These are phyloP conservation scores for Agrypnus murinus DNA, from an alignment of 2,888 invertebrate genomes.

Conservation along the genomic window DNA sequence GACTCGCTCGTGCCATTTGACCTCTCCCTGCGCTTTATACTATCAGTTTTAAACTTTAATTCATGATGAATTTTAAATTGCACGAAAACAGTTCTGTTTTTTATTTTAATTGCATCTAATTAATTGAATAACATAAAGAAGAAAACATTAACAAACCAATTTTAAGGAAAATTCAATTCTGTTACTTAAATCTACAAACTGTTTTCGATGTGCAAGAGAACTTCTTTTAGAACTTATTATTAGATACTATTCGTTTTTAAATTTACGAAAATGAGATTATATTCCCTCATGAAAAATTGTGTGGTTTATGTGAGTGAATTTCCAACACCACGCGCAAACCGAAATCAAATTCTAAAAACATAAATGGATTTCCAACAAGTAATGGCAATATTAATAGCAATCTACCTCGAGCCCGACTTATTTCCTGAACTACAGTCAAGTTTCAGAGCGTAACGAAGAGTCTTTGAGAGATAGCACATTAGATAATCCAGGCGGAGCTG, in stretches of 20 bases:
- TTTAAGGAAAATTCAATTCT: too few relatives aligned
- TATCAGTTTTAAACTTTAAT: conserved; percentile 42
- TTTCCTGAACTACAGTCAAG: conserved; percentile 65
- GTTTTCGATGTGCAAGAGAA: too few relatives aligned
- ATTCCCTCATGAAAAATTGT: neutral
- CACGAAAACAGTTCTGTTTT: neutral
- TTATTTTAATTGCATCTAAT: too few relatives aligned
- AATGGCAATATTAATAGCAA: conserved; percentile 69
- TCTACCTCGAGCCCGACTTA: conserved; percentile 69
- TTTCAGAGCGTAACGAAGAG: conserved; percentile 59
- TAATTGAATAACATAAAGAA: too few relatives aligned
- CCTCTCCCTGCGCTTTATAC: conserved; percentile 48
- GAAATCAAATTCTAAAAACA: conserved; percentile 57
- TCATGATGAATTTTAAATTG: conserved; percentile 34
- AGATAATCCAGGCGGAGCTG: conserved; percentile 65
- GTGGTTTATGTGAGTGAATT: conserved; percentile 10
- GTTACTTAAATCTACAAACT: too few relatives aligned
- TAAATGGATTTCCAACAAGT: conserved; percentile 65
- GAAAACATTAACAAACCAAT: too few relatives aligned
- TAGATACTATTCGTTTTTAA: too few relatives aligned
- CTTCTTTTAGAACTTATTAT: too few relatives aligned
- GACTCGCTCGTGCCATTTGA: conserved; percentile 60
- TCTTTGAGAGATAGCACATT: conserved; percentile 66
- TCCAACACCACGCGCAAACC: conserved; percentile 33
- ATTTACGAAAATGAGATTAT: neutral